Base-by-base conservation (phyloP, 2,113 vertebrate species). In the Stictonetta naevosa region DNA sequence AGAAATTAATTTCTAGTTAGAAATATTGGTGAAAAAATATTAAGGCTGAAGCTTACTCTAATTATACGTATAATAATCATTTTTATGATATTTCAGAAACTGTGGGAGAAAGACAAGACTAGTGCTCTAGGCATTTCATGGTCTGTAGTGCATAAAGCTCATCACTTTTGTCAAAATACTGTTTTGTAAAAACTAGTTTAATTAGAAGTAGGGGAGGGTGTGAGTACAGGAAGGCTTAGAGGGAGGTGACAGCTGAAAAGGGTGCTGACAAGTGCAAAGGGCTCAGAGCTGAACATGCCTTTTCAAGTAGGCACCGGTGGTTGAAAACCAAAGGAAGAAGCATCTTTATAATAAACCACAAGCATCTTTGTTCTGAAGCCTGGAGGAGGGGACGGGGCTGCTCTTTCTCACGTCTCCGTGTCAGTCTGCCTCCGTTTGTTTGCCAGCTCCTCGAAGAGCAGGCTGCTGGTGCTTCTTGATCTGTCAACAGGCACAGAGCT, bases 401-500 rank as follows among this genome's bases (percentile, higher is more conserved):
- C 11, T 44, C 36, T 78, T 89, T 73, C 60, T 80, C 55, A 31
- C 56, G 66, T 34, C 31, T 73, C 21, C 13, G 9, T 31, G 55
- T 28, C 60, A 59, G 19, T 26, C 21, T 67, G 69, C n/a, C 66
- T 86, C 13, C 0, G 0, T 31, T 67, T 2, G 2, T 73, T 42
- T 46, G 13, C 40, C 44, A 53, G 48, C 75, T 86, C 22, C 50
- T 26, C 56, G 33, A 40, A 74, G 67, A 83, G 18, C 4, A 26
- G 64, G 40, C 59, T 83, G 42, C 79, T 52, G 63, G 11, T 46
- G 19, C 42, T 71, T 59, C 40, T 76, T 0, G 0, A 11, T 46
- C 85, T 81, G 72, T 29, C 3, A 11, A 34, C 72, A 71, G 76
- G 36, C 20, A 0, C 23, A 67, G n/a, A 75, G 74, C 71, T 58